These are phyloP conservation scores for Lycodopsis pacificus DNA, from an alignment of 2,797 vertebrate species.

Conservation along the genomic window DNA sequence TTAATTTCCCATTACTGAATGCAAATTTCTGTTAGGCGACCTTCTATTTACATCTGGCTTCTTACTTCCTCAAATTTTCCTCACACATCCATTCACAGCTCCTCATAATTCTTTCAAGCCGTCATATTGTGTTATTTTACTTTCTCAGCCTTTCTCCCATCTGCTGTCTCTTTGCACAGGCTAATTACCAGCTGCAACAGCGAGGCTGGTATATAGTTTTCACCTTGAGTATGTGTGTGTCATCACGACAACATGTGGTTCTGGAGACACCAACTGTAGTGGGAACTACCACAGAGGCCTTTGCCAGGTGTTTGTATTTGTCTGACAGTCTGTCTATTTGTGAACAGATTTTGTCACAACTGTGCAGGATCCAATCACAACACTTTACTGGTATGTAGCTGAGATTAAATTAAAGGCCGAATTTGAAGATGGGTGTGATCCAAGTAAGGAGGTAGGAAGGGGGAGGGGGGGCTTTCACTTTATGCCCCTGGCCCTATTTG, in stretches of 20 bases:
- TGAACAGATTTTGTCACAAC: neutral
- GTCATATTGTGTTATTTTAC: conserved; percentile 30
- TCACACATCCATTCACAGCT: conserved; percentile 1
- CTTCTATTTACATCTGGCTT: conserved; percentile 27
- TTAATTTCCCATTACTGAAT: conserved; percentile 40
- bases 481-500: neutral
- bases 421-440: neutral
- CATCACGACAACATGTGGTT: neutral
- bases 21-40: conserved; percentile 14
- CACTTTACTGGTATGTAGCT: neutral
- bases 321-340: neutral
- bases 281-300: neutral
- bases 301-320: neutral
- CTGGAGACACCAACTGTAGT: neutral
- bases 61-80: conserved; percentile 9
- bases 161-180: conserved; percentile 34
- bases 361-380: neutral
- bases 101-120: conserved; percentile 28
- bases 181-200: conserved; percentile 10
- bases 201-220: neutral
- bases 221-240: neutral
- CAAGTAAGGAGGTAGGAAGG: neutral
- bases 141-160: conserved; percentile 25
- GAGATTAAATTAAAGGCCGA: neutral
- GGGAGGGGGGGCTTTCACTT: neutral